Evolutionary conservation across 2,113 vertebrate species (phyloP).

Genomic region (Isurus oxyrinchus): DNA sequence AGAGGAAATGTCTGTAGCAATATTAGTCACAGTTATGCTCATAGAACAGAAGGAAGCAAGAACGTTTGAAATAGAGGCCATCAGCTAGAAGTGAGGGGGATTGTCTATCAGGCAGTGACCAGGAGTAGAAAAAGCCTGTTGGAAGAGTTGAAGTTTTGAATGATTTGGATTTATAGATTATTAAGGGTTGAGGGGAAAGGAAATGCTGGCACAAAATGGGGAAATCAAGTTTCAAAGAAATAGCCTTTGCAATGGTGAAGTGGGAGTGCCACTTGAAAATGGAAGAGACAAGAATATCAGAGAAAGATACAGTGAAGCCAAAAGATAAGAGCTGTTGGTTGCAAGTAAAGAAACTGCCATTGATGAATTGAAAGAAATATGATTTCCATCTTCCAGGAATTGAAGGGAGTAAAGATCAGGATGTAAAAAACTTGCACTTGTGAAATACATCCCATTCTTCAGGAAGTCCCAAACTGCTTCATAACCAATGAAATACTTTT

Average conservation of each 20-base stretch:
- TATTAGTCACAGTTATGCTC: neutral
- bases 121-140: neutral
- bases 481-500: neutral
- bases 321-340: neutral
- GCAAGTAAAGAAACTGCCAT: neutral
- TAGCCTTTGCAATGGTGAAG: neutral
- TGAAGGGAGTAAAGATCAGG: neutral
- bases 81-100: neutral
- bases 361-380: neutral
- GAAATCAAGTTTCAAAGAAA: neutral
- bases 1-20: neutral
- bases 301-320: neutral
- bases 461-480: neutral
- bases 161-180: neutral
- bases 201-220: neutral
- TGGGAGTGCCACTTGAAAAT: neutral
- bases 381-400: neutral
- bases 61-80: neutral
- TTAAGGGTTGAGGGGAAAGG: neutral
- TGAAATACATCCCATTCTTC: neutral
- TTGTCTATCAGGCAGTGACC: neutral
- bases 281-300: neutral
- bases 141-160: neutral
- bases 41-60: neutral
- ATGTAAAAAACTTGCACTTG: neutral